Conservation (phyloP, 1,140 invertebrate genomes). For the Hydropsyche tenuis region DNA sequence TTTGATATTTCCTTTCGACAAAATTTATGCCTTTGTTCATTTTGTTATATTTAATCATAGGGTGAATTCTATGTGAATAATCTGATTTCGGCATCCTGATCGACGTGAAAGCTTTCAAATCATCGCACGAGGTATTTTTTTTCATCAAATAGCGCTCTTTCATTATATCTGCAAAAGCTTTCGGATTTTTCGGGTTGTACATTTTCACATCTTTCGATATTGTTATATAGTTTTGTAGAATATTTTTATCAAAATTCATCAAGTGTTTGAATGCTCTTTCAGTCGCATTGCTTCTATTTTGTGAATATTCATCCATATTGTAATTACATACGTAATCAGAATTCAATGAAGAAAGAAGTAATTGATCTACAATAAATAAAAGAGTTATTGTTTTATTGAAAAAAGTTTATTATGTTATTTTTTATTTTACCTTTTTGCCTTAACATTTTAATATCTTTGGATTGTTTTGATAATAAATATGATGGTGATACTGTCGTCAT, state of each 20-base stretch:
- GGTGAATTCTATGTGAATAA: no score
- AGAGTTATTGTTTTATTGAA: no score
- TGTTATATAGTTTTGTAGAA: slow-evolving; percentile 44
- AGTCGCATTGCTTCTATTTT: neutral
- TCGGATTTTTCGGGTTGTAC: slow-evolving; percentile 36
- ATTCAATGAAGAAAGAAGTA: neutral
- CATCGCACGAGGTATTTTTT: neutral
- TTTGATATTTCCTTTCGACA: no score
- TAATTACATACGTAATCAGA: no score
- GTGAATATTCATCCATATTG: no score
- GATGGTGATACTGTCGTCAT: neutral
- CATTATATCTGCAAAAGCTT: slow-evolving; percentile 34
- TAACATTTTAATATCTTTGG: neutral
- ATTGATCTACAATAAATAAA: no score
- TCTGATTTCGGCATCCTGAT: no score
- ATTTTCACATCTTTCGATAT: slow-evolving; percentile 33
- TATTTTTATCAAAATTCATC: slow-evolving; percentile 45
- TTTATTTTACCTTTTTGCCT: no score
- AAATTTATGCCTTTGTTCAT: no score
- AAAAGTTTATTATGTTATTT: no score
- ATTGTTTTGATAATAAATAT: slow-evolving; percentile 1
- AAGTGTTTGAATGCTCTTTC: slow-evolving; percentile 36
- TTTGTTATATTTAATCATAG: no score
- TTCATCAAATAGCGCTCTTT: neutral
- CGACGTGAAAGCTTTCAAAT: neutral